A percentile compares a stretch with the other conserved stretches of the same genome.
Conservation (phyloP, 2,888 invertebrate species). For the Dione vanillae region DNA sequence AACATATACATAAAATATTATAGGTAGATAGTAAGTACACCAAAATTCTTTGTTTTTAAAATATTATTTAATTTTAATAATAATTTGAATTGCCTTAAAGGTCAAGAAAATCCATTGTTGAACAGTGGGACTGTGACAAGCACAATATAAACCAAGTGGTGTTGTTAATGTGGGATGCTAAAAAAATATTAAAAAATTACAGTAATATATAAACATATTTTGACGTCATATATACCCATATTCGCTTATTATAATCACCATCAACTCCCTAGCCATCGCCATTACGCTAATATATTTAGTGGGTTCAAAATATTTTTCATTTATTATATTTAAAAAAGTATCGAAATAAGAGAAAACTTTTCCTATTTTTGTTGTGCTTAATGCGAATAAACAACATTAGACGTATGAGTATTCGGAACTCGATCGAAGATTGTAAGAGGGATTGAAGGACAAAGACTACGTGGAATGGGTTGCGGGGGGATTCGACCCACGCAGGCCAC, state of each 20-base stretch:
- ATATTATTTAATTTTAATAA: no score
- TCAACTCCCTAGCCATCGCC: neutral
- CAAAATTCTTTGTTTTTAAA: no score
- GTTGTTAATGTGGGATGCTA: no score
- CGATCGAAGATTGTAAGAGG: slow-evolving; percentile 82
- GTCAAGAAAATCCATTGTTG: no score
- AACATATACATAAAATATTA: no score
- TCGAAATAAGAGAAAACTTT: neutral
- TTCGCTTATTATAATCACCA: neutral
- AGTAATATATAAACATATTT: no score
- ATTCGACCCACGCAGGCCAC: slow-evolving; percentile 78
- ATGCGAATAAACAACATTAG: slow-evolving; percentile 54
- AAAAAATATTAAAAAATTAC: no score
- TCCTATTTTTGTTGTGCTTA: slow-evolving; percentile 15
- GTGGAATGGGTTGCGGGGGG: slow-evolving; percentile 56
- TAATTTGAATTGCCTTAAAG: no score
- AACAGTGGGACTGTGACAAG: no score
- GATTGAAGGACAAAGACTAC: slow-evolving; percentile 79
- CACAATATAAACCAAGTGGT: no score
- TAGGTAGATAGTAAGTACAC: no score
- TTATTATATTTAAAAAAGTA: neutral
- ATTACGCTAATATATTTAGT: neutral
- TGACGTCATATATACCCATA: neutral
- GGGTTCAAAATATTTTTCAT: neutral
- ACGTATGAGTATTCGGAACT: slow-evolving; percentile 78